Conservation (phyloP, 2,888 invertebrate species). For the Piscicola geometra region DNA sequence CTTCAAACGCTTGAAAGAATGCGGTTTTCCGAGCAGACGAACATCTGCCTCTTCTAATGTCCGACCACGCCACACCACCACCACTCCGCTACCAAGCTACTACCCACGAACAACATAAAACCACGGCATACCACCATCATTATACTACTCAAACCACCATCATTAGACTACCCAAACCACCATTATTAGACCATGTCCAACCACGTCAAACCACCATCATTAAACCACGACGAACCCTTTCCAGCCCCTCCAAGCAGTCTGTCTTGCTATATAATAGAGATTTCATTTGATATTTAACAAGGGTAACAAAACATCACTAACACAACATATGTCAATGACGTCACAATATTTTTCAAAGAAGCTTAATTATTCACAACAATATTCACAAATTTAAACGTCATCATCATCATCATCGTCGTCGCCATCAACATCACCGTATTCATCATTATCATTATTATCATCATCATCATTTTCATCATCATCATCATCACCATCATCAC, state of each 20-base stretch:
- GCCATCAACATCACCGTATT: neutral
- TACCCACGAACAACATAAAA: neutral
- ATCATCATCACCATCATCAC: neutral
- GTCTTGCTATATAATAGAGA: too few species aligned
- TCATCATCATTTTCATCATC: neutral
- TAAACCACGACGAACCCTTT: too few species aligned
- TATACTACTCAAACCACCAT: too few species aligned
- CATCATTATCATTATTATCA: neutral
- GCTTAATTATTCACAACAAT: neutral
- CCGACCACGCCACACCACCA: neutral
- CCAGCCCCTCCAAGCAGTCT: too few species aligned
- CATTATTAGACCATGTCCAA: too few species aligned
- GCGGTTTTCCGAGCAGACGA: neutral
- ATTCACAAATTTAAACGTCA: neutral
- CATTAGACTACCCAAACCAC: too few species aligned
- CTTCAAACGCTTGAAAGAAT: constrained; percentile 12
- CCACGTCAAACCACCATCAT: too few species aligned
- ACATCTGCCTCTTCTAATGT: neutral
- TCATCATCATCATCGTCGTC: neutral
- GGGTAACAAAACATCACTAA: too few species aligned
- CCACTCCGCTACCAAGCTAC: neutral
- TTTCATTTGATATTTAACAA: too few species aligned
- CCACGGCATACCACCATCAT: too few species aligned
- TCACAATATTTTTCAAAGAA: neutral
- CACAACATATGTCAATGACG: too few species aligned